phyloP scores from a whole-genome alignment of 2,113 vertebrate species.

The Pyrgilauda ruficollis region DNA sequence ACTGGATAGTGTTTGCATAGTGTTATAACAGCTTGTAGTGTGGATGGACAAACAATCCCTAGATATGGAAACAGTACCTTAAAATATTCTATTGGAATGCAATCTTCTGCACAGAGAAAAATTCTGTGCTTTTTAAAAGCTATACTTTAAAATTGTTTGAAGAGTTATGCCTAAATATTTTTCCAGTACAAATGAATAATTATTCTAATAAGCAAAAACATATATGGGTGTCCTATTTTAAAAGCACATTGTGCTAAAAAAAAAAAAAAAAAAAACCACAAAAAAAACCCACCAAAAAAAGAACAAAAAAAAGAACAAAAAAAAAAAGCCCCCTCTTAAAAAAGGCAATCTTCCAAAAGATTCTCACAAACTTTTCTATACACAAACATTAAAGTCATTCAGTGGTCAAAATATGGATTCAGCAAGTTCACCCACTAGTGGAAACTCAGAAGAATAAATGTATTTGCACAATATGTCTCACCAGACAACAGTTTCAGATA shows the following conservation, averaged over 20 bases:
- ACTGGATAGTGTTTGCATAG: background rate
- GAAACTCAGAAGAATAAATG: background rate
- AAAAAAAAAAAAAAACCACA: no score
- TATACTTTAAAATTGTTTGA: background rate
- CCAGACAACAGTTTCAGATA: background rate
- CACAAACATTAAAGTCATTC: background rate
- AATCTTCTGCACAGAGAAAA: background rate
- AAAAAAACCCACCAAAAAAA: accelerated
- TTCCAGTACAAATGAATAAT: background rate
- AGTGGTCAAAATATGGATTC: background rate
- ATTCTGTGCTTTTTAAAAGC: background rate
- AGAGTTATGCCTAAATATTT: background rate
- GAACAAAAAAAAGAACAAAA: accelerated
- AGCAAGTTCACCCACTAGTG: background rate
- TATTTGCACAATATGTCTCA: background rate
- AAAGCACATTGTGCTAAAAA: background rate
- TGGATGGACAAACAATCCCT: background rate
- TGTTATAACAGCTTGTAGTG: background rate
- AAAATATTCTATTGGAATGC: background rate
- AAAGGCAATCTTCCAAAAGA: accelerated
- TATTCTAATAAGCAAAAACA: background rate
- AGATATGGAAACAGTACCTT: background rate
- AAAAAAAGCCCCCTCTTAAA: accelerated
- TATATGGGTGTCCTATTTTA: background rate
- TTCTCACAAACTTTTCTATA: background rate